Conservation (phyloP, 1,140 invertebrate species). For the Aphelenchoides besseyi region DNA sequence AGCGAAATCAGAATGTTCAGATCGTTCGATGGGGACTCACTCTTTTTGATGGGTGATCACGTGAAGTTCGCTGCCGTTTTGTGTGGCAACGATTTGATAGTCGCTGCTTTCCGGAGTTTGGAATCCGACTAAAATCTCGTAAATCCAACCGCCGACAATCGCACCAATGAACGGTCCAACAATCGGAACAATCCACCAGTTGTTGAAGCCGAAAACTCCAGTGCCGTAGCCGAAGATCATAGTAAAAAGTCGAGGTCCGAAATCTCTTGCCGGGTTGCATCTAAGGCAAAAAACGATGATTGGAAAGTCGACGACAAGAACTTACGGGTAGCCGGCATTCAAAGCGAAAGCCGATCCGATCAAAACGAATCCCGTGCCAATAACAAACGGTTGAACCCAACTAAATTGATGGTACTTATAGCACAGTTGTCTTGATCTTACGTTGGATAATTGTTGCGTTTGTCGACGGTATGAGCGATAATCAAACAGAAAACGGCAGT, state of each 20-base stretch:
- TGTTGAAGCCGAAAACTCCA: constrained; percentile 43
- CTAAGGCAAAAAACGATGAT: constrained; percentile 45
- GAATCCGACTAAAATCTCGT: constrained; percentile 45
- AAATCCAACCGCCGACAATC: constrained; percentile 48
- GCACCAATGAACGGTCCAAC: constrained; percentile 44
- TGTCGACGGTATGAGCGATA: constrained; percentile 46
- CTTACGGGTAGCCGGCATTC: constrained; percentile 63
- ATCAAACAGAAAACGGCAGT: constrained; percentile 54
- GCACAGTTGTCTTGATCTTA: neutral
- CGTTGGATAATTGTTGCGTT: constrained; percentile 46
- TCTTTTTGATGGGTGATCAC: constrained; percentile 32
- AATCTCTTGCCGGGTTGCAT: constrained; percentile 69
- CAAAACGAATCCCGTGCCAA: constrained; percentile 31
- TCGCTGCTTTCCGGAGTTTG: constrained; percentile 38
- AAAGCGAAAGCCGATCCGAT: neutral
- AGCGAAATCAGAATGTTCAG: neutral
- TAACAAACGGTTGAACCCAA: constrained; percentile 60
- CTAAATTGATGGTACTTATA: constrained; percentile 64
- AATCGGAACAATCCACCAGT: constrained; percentile 34
- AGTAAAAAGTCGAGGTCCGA: constrained; percentile 68
- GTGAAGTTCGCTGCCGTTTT: constrained; percentile 32
- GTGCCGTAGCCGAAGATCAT: constrained; percentile 66
- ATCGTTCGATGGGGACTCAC: constrained; percentile 17
- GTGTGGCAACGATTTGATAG: constrained; percentile 45
- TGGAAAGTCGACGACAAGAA: constrained; percentile 65